A percentile compares a stretch with the other conserved stretches of the same genome.
phyloP scores from a whole-genome alignment of 2,797 vertebrate species.

The Ctenosaura bakeri region DNA sequence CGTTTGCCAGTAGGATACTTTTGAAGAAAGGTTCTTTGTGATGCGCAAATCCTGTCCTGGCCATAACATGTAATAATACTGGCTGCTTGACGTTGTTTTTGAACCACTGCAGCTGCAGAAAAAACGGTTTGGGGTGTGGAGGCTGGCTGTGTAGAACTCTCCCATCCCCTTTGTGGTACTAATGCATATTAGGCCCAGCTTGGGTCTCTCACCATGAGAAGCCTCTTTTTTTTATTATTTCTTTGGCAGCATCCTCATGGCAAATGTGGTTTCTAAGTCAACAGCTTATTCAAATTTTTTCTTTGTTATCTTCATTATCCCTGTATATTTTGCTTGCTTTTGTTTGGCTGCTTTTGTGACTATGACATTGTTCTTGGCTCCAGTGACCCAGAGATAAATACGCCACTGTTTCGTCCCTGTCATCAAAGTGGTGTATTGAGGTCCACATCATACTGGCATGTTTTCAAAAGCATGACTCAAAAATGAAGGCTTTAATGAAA shows the following conservation, averaged over 20 bases:
- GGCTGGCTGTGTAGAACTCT: background rate
- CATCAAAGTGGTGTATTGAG: slow-evolving; percentile 28
- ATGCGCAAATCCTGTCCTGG: background rate
- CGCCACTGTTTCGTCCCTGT: slow-evolving; percentile 24
- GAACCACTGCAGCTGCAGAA: background rate
- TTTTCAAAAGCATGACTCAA: slow-evolving; percentile 31
- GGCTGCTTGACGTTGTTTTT: background rate
- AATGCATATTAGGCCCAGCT: background rate
- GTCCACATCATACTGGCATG: slow-evolving; percentile 31
- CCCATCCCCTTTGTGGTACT: background rate
- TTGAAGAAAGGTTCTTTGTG: background rate
- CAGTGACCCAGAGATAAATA: slow-evolving; percentile 25
- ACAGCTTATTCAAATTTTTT: slow-evolving; percentile 6
- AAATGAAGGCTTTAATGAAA: background rate
- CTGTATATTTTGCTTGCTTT: slow-evolving; percentile 3
- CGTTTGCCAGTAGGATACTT: background rate
- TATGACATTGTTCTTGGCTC: slow-evolving; percentile 33
- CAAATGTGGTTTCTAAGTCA: slow-evolving; percentile 17
- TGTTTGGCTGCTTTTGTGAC: slow-evolving; percentile 26
- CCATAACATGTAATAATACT: background rate
- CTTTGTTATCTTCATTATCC: slow-evolving; percentile 11
- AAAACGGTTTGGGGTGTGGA: background rate
- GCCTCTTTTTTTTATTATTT: background rate
- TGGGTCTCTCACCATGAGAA: background rate
- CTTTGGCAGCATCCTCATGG: background rate